A percentile compares a stretch with the other conserved stretches of the same genome.
phyloP scores from a whole-genome alignment of 2,888 invertebrate species.

The Julus scanicus region DNA sequence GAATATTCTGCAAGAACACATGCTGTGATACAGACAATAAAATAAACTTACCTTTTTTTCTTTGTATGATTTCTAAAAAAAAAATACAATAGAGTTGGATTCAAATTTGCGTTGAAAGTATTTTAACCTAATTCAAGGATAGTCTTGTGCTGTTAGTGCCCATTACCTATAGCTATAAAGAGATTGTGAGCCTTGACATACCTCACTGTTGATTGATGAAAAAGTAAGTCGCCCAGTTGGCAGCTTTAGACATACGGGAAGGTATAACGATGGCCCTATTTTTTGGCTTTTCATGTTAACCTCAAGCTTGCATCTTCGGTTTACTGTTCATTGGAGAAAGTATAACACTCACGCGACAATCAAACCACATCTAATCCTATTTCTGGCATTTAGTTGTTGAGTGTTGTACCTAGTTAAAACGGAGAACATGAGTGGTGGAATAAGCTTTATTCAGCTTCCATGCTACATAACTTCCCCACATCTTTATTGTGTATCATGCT shows the following conservation, averaged over 20 bases:
- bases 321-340: neutral
- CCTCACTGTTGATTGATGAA: conserved; percentile 15
- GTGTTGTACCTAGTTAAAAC: neutral
- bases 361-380: neutral
- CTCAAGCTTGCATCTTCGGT: neutral
- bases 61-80: neutral
- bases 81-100: too few species aligned
- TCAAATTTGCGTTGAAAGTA: neutral
- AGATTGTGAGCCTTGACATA: neutral
- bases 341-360: neutral
- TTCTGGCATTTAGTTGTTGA: neutral
- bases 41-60: neutral
- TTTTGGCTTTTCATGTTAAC: neutral
- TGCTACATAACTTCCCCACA: too few species aligned
- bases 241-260: neutral
- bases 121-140: neutral
- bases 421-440: neutral
- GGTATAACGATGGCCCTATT: neutral
- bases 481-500: too few species aligned
- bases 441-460: neutral
- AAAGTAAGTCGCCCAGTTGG: neutral
- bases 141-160: neutral
- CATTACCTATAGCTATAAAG: conserved; percentile 7
- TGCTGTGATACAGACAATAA: neutral
- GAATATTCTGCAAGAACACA: neutral